Percentiles rank a stretch among this genome's conserved stretches.
Evolutionary conservation across 2,797 vertebrate species (phyloP).

Genomic region (Sebastes vulpes): DNA sequence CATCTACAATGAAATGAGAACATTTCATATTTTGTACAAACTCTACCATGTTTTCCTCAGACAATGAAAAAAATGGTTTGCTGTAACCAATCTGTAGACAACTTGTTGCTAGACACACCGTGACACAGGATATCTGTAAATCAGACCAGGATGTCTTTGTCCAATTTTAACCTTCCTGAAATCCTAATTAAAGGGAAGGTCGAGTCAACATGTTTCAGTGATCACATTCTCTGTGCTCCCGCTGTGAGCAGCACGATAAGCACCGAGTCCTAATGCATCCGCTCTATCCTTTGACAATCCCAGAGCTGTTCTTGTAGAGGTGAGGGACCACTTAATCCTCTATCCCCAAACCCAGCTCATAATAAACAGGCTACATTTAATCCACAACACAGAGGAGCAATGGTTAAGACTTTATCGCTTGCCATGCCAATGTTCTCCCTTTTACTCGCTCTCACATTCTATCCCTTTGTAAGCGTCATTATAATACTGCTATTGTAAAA

Average conservation of each 20-base stretch:
- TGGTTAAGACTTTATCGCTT: conserved; percentile 61
- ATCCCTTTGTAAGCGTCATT: conserved; percentile 36
- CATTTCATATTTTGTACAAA: background rate
- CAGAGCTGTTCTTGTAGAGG: conserved; percentile 47
- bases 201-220: conserved; percentile 21
- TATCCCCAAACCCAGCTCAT: conserved; percentile 40
- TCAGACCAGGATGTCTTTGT: conserved; percentile 20
- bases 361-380: conserved; percentile 69
- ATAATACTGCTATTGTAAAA: conserved; percentile 54
- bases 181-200: conserved; percentile 45
- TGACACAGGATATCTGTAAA: conserved; percentile 41
- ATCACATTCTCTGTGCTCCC: conserved; percentile 23
- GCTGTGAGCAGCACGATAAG: conserved; percentile 38
- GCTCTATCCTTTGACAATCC: conserved; percentile 51
- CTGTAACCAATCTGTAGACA: background rate
- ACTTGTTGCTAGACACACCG: conserved; percentile 6
- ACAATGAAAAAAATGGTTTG: background rate
- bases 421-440: conserved; percentile 39
- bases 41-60: background rate
- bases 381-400: conserved; percentile 58
- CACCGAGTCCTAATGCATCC: conserved; percentile 31
- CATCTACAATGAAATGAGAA: background rate
- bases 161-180: conserved; percentile 15
- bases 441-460: conserved; percentile 29
- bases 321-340: conserved; percentile 65